Percentiles rank a stretch among this genome's conserved stretches.
Evolutionary conservation across 1,140 invertebrate genomes (phyloP).

Genomic region (Diabrotica virgifera): DNA sequence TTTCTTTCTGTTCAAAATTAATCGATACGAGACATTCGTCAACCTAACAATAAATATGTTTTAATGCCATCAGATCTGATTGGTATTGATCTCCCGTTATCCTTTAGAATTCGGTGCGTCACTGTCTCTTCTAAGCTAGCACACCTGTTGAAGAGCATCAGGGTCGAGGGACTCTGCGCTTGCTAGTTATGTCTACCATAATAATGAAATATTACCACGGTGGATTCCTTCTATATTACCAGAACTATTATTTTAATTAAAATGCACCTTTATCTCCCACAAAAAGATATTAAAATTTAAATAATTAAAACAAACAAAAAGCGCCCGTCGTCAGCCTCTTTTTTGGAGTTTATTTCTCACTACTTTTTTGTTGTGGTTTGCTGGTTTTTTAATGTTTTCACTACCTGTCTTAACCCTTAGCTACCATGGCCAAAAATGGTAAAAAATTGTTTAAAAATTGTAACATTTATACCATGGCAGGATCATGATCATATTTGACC

Average conservation of each 20-base stretch:
- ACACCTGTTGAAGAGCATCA: background rate
- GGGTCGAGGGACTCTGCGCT: background rate
- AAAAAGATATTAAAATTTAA: background rate
- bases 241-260: background rate
- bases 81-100: background rate
- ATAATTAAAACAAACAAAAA: constrained; percentile 1
- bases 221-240: background rate
- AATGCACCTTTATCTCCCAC: no score
- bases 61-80: constrained; percentile 20
- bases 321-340: background rate
- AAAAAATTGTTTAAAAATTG: no score
- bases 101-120: background rate
- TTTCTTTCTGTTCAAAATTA: no score
- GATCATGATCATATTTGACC: no score
- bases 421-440: no score
- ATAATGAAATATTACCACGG: background rate
- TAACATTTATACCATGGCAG: no score
- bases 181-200: background rate
- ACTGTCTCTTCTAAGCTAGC: background rate
- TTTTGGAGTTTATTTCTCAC: background rate
- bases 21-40: no score
- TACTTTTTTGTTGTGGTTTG: no score
- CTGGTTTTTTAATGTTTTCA: no score
- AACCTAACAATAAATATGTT: constrained; percentile 1
- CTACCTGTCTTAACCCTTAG: no score